phyloP scores from a whole-genome alignment of 2,797 vertebrate species.

The Paramormyrops hopkinsi region DNA sequence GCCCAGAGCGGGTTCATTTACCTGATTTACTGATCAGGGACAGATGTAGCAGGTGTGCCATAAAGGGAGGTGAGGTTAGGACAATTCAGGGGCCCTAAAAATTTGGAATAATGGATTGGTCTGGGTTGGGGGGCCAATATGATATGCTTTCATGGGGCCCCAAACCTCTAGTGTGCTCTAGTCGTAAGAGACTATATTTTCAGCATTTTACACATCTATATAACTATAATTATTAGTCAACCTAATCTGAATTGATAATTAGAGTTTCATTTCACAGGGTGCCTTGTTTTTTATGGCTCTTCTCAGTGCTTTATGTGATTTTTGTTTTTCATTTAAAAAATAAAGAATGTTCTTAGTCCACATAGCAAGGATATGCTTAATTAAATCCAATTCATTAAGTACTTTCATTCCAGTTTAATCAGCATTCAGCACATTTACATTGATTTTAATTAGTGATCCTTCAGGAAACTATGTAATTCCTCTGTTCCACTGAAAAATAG shows the following conservation, averaged over 20 bases:
- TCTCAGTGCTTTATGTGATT: conserved; percentile 24
- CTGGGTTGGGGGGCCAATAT: neutral
- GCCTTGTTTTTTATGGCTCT: conserved; percentile 35
- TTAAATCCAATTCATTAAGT: conserved; percentile 36
- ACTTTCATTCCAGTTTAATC: conserved; percentile 35
- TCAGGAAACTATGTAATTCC: conserved; percentile 25
- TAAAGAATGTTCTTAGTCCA: conserved; percentile 12
- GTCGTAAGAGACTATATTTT: neutral
- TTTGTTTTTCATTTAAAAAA: neutral
- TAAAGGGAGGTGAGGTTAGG: neutral
- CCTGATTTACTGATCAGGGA: neutral
- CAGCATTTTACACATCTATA: neutral
- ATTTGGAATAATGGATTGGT: neutral
- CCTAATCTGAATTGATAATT: conserved; percentile 2
- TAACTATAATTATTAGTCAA: neutral
- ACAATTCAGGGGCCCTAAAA: neutral
- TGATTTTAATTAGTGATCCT: conserved; percentile 44
- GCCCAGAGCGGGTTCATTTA: neutral
- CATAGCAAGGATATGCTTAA: conserved; percentile 30
- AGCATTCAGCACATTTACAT: conserved; percentile 35
- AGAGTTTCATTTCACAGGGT: neutral
- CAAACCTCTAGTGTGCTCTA: neutral
- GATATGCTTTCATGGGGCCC: neutral
- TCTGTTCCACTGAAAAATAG: conserved; percentile 19
- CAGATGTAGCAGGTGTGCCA: neutral